Percentiles rank a stretch among this genome's conserved stretches.
Evolutionary conservation across 1,140 invertebrate species (phyloP).

Genomic region (Heliconius hewitsoni): DNA sequence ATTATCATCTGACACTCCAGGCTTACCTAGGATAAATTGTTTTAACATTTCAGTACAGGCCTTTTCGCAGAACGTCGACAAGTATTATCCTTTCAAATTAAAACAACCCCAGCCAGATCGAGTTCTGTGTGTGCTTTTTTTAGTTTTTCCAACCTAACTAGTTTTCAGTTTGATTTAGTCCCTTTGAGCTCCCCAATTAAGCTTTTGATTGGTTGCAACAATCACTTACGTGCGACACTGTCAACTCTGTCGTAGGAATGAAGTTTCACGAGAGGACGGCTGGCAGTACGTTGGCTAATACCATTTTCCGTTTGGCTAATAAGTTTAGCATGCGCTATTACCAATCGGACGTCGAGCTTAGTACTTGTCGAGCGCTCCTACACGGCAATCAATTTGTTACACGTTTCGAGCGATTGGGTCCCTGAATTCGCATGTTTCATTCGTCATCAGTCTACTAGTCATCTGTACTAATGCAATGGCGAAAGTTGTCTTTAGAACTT

Average conservation of each 20-base stretch:
- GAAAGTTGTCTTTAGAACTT: not conserved
- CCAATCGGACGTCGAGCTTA: conserved; percentile 73
- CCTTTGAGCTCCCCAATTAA: conserved; percentile 57
- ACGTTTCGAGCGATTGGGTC: conserved; percentile 73
- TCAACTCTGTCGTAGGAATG: conserved; percentile 71
- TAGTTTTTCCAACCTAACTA: conserved; percentile 54
- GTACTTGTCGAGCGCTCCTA: conserved; percentile 58
- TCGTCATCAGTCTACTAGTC: not conserved
- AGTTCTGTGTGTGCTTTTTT: conserved; percentile 46
- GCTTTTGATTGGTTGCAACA: conserved; percentile 77
- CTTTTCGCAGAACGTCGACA: conserved; percentile 68
- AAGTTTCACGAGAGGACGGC: conserved; percentile 64
- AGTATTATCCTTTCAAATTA: conserved; percentile 73
- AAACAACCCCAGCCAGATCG: conserved; percentile 51
- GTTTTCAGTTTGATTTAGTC: conserved; percentile 58
- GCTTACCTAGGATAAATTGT: conserved; percentile 80
- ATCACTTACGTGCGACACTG: conserved; percentile 68
- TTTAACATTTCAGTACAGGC: conserved; percentile 70
- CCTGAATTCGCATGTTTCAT: conserved; percentile 38
- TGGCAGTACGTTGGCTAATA: conserved; percentile 70
- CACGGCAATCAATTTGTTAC: conserved; percentile 75
- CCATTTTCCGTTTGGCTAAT: conserved; percentile 79
- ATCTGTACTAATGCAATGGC: not conserved
- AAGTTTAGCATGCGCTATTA: conserved; percentile 79
- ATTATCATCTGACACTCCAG: conserved; percentile 77